A percentile compares a stretch with the other conserved stretches of the same genome.
Evolutionary conservation across 1,140 invertebrate species (phyloP).

Genomic region (Magallana gigas): DNA sequence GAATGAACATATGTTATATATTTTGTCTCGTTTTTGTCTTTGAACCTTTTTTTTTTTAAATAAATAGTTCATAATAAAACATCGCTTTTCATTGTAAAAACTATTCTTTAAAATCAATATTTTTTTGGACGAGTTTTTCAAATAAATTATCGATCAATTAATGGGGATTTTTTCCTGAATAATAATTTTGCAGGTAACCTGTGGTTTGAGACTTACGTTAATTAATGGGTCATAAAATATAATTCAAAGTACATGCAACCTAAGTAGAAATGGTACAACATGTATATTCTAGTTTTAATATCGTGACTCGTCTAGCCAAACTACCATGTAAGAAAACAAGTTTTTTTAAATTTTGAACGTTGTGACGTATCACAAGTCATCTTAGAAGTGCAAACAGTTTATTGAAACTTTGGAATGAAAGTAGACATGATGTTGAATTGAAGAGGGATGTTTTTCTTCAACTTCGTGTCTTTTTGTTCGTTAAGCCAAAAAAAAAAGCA

Average conservation of each 20-base stretch:
- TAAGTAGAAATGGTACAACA: too few species aligned
- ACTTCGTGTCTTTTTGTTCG: neutral
- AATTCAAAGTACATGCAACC: neutral
- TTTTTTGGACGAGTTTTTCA: too few species aligned
- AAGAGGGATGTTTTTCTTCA: neutral
- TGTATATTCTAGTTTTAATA: neutral
- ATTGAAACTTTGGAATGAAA: neutral
- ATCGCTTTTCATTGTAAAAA: too few species aligned
- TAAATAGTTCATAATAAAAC: too few species aligned
- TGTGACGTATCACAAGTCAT: neutral
- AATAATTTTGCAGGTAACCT: too few species aligned
- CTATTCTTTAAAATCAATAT: too few species aligned
- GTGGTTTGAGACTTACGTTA: neutral
- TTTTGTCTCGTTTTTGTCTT: too few species aligned
- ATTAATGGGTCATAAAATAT: neutral
- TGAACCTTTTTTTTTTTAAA: too few species aligned
- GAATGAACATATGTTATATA: neutral
- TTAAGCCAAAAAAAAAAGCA: neutral
- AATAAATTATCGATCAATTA: too few species aligned
- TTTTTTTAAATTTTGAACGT: neutral
- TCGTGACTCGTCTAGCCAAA: neutral
- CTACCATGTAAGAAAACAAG: neutral
- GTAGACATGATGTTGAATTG: neutral
- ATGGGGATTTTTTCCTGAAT: too few species aligned
- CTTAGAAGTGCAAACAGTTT: constrained; percentile 16